Evolutionary conservation across 2,113 vertebrate genomes (phyloP).

Genomic region (Rhinoptilus africanus): DNA sequence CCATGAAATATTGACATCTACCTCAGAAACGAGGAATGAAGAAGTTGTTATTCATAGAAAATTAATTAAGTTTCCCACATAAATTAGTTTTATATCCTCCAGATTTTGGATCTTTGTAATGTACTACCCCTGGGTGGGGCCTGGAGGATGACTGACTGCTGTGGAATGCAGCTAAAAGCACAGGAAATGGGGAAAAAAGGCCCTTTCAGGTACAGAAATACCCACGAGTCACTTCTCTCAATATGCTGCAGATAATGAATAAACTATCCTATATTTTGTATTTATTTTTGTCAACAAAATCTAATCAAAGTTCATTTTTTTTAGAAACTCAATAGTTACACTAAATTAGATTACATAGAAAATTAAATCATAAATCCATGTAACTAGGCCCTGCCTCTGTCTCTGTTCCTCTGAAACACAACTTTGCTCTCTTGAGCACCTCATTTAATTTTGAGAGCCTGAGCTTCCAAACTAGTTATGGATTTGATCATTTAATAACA

Average conservation of each 20-base stretch:
- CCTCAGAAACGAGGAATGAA: background rate
- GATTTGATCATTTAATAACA: slow-evolving; percentile 75
- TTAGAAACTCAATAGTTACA: slow-evolving; percentile 69
- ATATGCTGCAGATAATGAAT: slow-evolving; percentile 14
- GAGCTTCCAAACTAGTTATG: slow-evolving; percentile 62
- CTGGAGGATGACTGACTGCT: background rate
- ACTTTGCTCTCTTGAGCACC: slow-evolving; percentile 43
- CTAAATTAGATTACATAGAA: slow-evolving; percentile 70
- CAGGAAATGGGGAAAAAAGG: background rate
- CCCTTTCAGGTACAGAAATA: background rate
- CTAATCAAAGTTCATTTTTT: slow-evolving; percentile 70
- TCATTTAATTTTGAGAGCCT: slow-evolving; percentile 66
- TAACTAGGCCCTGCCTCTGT: slow-evolving; percentile 14
- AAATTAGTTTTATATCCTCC: background rate
- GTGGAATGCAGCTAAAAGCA: background rate
- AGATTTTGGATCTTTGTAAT: background rate
- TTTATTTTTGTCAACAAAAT: slow-evolving; percentile 70
- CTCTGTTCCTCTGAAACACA: slow-evolving; percentile 45
- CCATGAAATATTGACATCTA: background rate
- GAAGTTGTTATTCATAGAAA: background rate
- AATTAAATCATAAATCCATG: slow-evolving; percentile 78
- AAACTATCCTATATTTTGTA: slow-evolving; percentile 50
- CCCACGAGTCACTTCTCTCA: background rate
- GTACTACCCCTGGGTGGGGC: background rate
- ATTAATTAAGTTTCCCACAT: background rate